Percentiles rank a stretch among this genome's conserved stretches.
phyloP scores from a whole-genome alignment of 1,140 invertebrate genomes.

The Habropoda laboriosa region DNA sequence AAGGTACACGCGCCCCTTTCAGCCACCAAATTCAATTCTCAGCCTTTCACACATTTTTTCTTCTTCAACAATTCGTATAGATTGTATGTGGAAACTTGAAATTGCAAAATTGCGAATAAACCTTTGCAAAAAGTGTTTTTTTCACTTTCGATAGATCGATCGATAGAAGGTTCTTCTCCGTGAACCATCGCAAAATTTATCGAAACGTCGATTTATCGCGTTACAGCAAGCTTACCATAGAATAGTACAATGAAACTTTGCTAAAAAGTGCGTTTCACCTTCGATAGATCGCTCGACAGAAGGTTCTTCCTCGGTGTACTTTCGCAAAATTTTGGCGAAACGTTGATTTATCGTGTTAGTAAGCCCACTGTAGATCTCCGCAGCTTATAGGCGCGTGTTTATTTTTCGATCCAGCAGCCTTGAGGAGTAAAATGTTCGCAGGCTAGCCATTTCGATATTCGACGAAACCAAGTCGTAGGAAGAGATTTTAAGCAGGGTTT shows the following conservation, averaged over 20 bases:
- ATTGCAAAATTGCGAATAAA: no score
- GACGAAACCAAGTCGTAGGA: background rate
- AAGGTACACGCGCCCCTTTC: background rate
- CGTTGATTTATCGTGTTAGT: background rate
- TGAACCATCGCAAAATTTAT: background rate
- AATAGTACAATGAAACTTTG: no score
- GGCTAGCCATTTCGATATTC: background rate
- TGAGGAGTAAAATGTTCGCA: background rate
- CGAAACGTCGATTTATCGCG: background rate
- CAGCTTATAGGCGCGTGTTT: conserved; percentile 1
- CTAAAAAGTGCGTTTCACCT: background rate
- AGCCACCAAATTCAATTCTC: background rate
- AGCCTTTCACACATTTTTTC: background rate
- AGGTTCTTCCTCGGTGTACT: background rate
- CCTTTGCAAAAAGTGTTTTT: background rate
- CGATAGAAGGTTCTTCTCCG: background rate
- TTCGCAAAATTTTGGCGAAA: background rate
- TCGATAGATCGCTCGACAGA: background rate
- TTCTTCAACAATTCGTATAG: no score
- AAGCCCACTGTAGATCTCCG: background rate
- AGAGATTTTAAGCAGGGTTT: background rate
- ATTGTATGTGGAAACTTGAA: no score
- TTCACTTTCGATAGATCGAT: background rate
- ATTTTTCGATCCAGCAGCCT: conserved; percentile 37
- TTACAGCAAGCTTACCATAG: background rate